These are phyloP conservation scores for Daptonema setosum DNA, from an alignment of 2,888 invertebrate genomes.

Conservation along the genomic window DNA sequence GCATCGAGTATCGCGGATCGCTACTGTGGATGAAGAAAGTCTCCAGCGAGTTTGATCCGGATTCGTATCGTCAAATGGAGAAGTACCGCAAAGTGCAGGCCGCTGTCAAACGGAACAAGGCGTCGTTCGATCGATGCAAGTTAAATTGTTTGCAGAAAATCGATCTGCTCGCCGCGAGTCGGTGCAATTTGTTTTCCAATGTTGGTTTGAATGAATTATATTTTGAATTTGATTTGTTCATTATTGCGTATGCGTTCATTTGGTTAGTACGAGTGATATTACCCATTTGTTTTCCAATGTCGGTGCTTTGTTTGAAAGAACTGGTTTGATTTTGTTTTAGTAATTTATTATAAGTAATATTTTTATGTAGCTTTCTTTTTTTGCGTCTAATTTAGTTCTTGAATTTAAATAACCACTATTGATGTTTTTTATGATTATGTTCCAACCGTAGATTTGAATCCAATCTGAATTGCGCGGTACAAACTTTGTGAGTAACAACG, in stretches of 20 bases:
- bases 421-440: too few species aligned
- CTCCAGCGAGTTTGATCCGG: slow-evolving; percentile 65
- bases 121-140: slow-evolving; percentile 71
- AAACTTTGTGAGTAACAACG: too few species aligned
- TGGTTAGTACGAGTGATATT: too few species aligned
- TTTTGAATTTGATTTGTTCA: not conserved
- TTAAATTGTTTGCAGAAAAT: slow-evolving; percentile 91
- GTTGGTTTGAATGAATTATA: slow-evolving; percentile 25
- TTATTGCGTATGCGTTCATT: not conserved
- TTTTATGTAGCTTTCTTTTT: too few species aligned
- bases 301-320: not conserved
- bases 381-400: too few species aligned
- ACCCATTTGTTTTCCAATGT: too few species aligned
- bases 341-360: too few species aligned
- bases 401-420: too few species aligned
- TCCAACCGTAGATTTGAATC: too few species aligned
- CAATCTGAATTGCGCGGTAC: too few species aligned
- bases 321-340: not conserved
- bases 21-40: slow-evolving; percentile 88
- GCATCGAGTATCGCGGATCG: slow-evolving; percentile 73
- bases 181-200: slow-evolving; percentile 96
- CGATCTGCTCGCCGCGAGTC: slow-evolving; percentile 81
- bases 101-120: slow-evolving; percentile 46
- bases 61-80: slow-evolving; percentile 77
- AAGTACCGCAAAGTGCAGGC: slow-evolving; percentile 57